Evolutionary conservation across 2,888 invertebrate genomes (phyloP).

Genomic region (Lymantria monacha): DNA sequence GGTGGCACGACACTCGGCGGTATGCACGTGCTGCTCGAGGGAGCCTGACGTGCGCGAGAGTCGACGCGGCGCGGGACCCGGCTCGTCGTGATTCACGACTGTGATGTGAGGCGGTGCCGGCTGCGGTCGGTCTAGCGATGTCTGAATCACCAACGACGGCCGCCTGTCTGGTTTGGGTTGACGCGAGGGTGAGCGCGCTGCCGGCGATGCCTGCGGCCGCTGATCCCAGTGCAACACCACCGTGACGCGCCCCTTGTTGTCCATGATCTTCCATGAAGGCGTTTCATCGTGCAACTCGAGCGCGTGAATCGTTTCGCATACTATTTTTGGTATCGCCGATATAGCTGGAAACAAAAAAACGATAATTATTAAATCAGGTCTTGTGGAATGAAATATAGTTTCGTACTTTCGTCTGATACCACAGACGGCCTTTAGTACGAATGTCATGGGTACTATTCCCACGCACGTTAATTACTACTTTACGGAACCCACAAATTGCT

Average conservation of each 20-base stretch:
- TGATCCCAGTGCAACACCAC: slow-evolving; percentile 98
- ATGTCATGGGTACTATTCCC: too few relatives aligned
- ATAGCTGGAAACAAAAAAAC: slow-evolving; percentile 85
- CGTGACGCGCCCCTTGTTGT: slow-evolving; percentile 98
- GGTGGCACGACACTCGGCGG: slow-evolving; percentile 88
- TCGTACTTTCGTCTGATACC: too few relatives aligned
- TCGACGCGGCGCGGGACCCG: slow-evolving; percentile 87
- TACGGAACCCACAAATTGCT: too few relatives aligned
- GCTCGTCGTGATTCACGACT: slow-evolving; percentile 96
- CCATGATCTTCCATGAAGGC: slow-evolving; percentile 99
- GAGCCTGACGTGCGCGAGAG: slow-evolving; percentile 86
- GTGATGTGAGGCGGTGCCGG: slow-evolving; percentile 93
- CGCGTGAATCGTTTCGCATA: slow-evolving; percentile 98
- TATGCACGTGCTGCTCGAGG: slow-evolving; percentile 89
- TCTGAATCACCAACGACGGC: slow-evolving; percentile 88
- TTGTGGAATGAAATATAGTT: too few relatives aligned
- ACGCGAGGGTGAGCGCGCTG: slow-evolving; percentile 79
- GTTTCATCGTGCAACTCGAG: slow-evolving; percentile 97
- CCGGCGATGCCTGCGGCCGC: slow-evolving; percentile 86
- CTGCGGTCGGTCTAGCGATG: slow-evolving; percentile 87
- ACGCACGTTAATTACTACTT: too few relatives aligned
- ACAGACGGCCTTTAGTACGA: too few relatives aligned
- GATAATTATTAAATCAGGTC: neutral
- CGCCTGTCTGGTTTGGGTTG: slow-evolving; percentile 81
- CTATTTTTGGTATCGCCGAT: slow-evolving; percentile 97